Evolutionary conservation across 2,888 invertebrate genomes (phyloP).

Genomic region (Vannuccia rotundouncinata): DNA sequence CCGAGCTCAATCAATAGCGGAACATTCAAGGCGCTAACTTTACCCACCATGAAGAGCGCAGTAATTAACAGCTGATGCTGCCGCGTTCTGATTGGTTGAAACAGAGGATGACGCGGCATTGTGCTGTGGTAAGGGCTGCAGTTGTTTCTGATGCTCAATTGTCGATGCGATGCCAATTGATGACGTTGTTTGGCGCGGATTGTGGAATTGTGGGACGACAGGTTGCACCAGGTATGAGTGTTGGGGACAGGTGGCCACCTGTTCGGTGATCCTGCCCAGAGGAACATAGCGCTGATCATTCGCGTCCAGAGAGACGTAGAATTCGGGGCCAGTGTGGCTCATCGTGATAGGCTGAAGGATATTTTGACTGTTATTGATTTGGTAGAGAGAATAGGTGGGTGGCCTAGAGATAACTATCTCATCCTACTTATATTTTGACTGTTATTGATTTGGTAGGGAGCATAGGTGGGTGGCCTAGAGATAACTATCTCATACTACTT

Average conservation of each 20-base stretch:
- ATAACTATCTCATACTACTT: too few species aligned
- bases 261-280: slow-evolving; percentile 25
- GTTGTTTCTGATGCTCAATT: not conserved
- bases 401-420: too few species aligned
- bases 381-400: too few species aligned
- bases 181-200: not conserved
- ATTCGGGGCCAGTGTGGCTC: slow-evolving; percentile 7
- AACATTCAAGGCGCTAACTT: not conserved
- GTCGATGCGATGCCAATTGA: not conserved
- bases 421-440: slow-evolving; percentile 18
- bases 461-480: too few species aligned
- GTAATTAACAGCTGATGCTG: not conserved
- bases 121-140: not conserved
- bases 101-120: not conserved
- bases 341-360: slow-evolving; percentile 16
- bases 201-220: not conserved
- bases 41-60: not conserved
- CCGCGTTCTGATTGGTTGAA: not conserved
- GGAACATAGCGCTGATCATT: slow-evolving; percentile 39
- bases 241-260: slow-evolving; percentile 35
- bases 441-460: slow-evolving; percentile 8
- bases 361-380: slow-evolving; percentile 21
- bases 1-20: too few species aligned
- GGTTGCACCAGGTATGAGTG: slow-evolving; percentile 31
- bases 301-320: slow-evolving; percentile 38